Base-by-base conservation (phyloP, 2,797 vertebrate genomes). In the Hybognathus amarus region DNA sequence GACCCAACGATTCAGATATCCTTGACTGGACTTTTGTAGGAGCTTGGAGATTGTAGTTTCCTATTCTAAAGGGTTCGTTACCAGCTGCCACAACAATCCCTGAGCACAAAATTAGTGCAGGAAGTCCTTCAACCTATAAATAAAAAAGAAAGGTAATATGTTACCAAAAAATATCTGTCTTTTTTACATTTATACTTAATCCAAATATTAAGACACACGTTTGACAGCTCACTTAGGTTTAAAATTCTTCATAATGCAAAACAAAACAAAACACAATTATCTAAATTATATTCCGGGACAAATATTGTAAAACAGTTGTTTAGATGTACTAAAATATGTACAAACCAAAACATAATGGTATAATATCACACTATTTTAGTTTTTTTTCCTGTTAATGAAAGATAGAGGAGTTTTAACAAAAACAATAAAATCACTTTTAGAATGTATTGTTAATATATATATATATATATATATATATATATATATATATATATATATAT, bases 1-100 rank as follows among this genome's bases (percentile, higher is more conserved):
- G 91, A 79, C 94, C 91, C 64, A 92, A 87, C 12, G 91, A 89
- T 83, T 94, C 95, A 88, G 93, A 90, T 82, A 92, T 91, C 85
- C 91, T 92, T 77, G 93, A 87, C 90, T 93, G 95, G 92, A 27
- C 91, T 86, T 92, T 92, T 63, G 91, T 90, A 17, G 91, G 90
- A 87, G 90, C 94, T 74, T 94, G 93, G 85, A 94, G 90, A 85
- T 91, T 91, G 77, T 96, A 96, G 93, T 95, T 96, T 85, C 91
- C 94, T 81, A 95, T 93, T 91, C 94, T 96, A 91, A 98, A 99
- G 54, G 96, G 95, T 88, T 99, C 97, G 45, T 92, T 97, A 77
- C 97, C 97, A 0, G 96, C 96, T 87, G 97, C 98, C 0, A 99
- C 97, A 79, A 98, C 90, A 85, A 96, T 92, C 87, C 96, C 96